Evolutionary conservation across 2,888 invertebrate genomes (phyloP), one percentile per base, ranked within the genome.

Genomic region (Dryococelus australis): DNA sequence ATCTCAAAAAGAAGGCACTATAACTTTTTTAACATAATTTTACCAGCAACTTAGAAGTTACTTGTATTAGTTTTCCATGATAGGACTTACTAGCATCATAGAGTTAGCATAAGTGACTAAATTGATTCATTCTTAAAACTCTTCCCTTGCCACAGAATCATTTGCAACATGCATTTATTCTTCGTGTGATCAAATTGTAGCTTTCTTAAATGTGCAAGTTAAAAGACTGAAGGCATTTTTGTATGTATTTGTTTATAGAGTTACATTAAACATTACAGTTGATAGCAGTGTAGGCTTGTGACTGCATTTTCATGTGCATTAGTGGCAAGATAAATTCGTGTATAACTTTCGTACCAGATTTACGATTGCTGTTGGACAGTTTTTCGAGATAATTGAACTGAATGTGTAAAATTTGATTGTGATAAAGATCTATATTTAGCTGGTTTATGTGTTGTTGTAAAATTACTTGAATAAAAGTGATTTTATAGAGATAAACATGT

Each of bases 381-480:
- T 65, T 65, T 65, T 65, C 1, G 65, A n/a, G n/a, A 24, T 65
- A 24, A 65, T 20, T 65, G 65, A 24, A 24, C 65, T 65, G 65
- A 65, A 65, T 8, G 20, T 65, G 65, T n/a, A 65, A 65, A 16
- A 51, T 51, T 12, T 51, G 51, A 51, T 51, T 16, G 20, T 51
- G 51, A 51, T 51, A 51, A 51, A 51, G 13, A 20, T 51, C 8
- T 65, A 8, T 65, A 65, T n/a, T n/a, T 65, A 16, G 65, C n/a
- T 65, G 65, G 65, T 65, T 65, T 83, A 83, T 4, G 26, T 83
- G 28, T 24, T 79, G n/a, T 27, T 83, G 83, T 83, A 83, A 83
- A 83, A 83, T 83, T 27, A 65, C 65, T 65, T 5, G n/a, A 83
- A 28, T 28, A 83, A 83, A 83, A 35, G 43, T 35, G 24, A 28